These are phyloP conservation scores for Rhea pennata DNA, from an alignment of 2,113 vertebrate species.

Conservation along the genomic window DNA sequence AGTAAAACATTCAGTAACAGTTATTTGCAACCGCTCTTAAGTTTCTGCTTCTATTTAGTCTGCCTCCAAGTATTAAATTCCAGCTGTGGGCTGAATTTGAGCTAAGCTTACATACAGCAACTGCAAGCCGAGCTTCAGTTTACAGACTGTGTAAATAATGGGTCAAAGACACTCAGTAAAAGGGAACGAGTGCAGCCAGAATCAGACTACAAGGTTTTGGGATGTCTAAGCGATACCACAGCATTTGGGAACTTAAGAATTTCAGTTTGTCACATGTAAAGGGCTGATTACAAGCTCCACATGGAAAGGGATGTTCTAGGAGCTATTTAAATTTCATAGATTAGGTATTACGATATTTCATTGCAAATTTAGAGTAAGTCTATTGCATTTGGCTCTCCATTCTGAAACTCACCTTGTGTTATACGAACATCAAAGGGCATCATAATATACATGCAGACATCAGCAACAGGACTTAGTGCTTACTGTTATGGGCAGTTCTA, in stretches of 20 bases:
- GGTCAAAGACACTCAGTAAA: conserved; percentile 59
- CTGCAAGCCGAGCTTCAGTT: conserved; percentile 67
- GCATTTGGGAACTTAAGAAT: neutral
- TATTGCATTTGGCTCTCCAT: neutral
- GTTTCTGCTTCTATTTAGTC: conserved; percentile 54
- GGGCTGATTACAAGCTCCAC: neutral
- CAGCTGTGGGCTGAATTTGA: conserved; percentile 45
- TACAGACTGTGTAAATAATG: conserved; percentile 71
- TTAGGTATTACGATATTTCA: neutral
- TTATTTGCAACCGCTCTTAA: conserved; percentile 51
- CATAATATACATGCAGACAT: neutral
- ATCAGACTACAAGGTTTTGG: neutral
- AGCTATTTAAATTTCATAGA: neutral
- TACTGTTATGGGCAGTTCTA: neutral
- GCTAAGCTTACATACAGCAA: conserved; percentile 50
- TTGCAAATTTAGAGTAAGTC: neutral
- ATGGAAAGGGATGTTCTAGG: neutral
- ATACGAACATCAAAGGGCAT: neutral
- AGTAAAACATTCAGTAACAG: conserved; percentile 62
- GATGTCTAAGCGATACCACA: neutral
- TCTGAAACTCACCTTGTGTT: neutral
- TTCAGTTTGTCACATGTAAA: neutral
- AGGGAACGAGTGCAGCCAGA: neutral
- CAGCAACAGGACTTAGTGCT: neutral
- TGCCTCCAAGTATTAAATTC: conserved; percentile 62